Base-by-base conservation (phyloP, 2,888 invertebrate genomes). In the Synergus laeviventris region DNA sequence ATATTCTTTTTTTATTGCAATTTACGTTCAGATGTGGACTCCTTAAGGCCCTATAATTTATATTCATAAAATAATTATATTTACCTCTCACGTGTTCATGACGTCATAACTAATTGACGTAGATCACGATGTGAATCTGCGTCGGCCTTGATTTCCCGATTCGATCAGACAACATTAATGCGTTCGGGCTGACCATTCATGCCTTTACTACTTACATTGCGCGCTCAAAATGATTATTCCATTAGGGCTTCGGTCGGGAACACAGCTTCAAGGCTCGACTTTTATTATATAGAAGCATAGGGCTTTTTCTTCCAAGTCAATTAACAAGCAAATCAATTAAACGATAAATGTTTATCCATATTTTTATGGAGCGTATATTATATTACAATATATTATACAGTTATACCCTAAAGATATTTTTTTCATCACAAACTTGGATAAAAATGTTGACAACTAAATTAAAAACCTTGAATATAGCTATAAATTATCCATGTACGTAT, bases 91-190 rank as follows among this genome's bases (percentile, higher is more conserved):
- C 11, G 77, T 76, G 38, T 74, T 21, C 39, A 2, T 81, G 81
- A 82, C 84, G 84, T 85, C 84, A 82, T 74, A 64, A 78, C 60
- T 78, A 82, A 83, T 80, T 83, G 79, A 79, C 79, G 82, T 79
- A 75, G 80, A 81, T 82, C 78, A 79, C 76, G 76, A 66, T 77
- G 76, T 75, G 61, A 79, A 80, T 80, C 81, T 81, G 70, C 78
- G 79, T 76, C 80, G 81, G 77, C 80, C 80, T 81, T 82, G 79
- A 77, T 79, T 42, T n/a, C 59, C 42, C 39, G 66, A 74, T 74
- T 42, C 64, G 66, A 74, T 56, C 64, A 36, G 42, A 60, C 60
- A 76, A 74, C 70, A 21, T 75, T 60, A 79, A 81, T 78, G 74
- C 76, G 14, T 76, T 14, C 36, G 70, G 61, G 70, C 73, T 60